These are phyloP conservation scores for Hermaeophaga mercurialis DNA, from an alignment of 2,888 invertebrate genomes.

Conservation along the genomic window DNA sequence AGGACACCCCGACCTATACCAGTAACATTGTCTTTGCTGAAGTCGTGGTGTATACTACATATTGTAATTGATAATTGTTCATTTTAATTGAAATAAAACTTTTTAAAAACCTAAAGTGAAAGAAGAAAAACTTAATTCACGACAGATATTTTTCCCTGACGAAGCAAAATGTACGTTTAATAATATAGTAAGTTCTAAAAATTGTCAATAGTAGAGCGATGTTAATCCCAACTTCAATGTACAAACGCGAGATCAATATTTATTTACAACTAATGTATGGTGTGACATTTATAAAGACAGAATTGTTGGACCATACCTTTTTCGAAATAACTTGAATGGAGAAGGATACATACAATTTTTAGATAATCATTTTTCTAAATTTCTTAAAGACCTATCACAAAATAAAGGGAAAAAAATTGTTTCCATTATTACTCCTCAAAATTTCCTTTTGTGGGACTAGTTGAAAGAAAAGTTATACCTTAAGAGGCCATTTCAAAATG, in stretches of 20 bases:
- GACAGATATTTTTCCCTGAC: neutral
- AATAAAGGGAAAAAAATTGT: neutral
- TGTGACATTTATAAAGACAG: neutral
- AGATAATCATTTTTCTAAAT: neutral
- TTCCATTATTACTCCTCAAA: neutral
- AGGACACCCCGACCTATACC: too few species aligned
- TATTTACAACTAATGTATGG: neutral
- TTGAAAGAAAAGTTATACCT: neutral
- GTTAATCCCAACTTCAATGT: slow-evolving; percentile 1
- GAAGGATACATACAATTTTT: slow-evolving; percentile 3
- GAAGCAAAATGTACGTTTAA: neutral
- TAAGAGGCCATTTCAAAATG: neutral
- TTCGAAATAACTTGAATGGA: slow-evolving; percentile 4
- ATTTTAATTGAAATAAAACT: too few species aligned
- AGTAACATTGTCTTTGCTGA: too few species aligned
- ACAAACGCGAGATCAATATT: slow-evolving; percentile 2
- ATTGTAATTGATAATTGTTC: too few species aligned
- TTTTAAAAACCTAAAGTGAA: too few species aligned
- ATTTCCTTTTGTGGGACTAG: too few species aligned
- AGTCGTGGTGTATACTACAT: too few species aligned
- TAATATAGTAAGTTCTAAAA: neutral
- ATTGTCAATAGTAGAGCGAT: neutral
- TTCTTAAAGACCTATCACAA: neutral
- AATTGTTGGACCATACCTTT: slow-evolving; percentile 2
- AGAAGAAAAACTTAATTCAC: too few species aligned